Evolutionary conservation across 2,797 vertebrate species (phyloP).

Genomic region (Aythya fuligula): DNA sequence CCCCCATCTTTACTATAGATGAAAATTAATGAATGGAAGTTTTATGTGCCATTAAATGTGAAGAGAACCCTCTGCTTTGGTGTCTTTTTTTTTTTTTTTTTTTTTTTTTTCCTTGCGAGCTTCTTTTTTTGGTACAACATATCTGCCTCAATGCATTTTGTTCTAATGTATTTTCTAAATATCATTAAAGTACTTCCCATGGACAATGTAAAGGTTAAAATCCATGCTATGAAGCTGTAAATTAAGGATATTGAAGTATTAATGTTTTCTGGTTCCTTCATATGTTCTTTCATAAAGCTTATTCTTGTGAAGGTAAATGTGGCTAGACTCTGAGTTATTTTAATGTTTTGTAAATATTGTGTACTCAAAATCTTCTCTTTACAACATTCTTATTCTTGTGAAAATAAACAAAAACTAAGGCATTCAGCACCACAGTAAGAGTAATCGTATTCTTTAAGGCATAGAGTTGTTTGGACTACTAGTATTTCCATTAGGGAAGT

Average conservation of each 20-base stretch:
- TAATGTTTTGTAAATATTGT: background rate
- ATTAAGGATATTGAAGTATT: slow-evolving; percentile 40
- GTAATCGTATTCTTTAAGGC: background rate
- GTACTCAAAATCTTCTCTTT: slow-evolving; percentile 4
- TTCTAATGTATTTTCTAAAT: slow-evolving; percentile 20
- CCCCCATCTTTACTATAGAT: background rate
- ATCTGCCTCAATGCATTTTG: slow-evolving; percentile 22
- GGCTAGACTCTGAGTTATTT: slow-evolving; percentile 23
- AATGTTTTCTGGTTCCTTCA: slow-evolving; percentile 17
- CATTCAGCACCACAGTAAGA: background rate
- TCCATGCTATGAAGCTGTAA: slow-evolving; percentile 28
- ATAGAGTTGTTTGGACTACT: background rate
- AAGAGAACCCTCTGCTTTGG: background rate
- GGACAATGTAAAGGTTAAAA: slow-evolving; percentile 50
- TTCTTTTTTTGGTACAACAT: background rate
- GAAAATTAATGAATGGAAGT: background rate
- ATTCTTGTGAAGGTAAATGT: slow-evolving; percentile 22
- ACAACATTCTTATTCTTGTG: background rate
- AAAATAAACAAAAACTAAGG: background rate
- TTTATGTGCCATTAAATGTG: background rate
- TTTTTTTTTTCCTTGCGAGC: background rate
- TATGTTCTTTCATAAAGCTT: slow-evolving; percentile 8
- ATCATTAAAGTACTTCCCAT: slow-evolving; percentile 25
- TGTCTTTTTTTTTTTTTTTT: background rate
- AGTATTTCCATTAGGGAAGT: background rate